Base-by-base conservation (phyloP, 1,140 invertebrate genomes). In the Hyphantria cunea region DNA sequence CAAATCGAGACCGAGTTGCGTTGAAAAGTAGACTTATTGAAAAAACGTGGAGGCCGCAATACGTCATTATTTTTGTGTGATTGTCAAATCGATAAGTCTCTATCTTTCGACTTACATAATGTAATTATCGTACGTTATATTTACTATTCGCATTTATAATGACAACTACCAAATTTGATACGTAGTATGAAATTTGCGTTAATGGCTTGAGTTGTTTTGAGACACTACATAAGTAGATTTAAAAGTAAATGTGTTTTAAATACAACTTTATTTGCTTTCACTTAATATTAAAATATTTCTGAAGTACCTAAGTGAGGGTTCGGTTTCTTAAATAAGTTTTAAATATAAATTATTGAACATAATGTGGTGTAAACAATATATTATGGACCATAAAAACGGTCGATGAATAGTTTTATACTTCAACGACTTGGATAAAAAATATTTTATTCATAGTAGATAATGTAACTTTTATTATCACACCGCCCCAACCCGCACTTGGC, bases 1-100 rank as follows among this genome's bases (percentile, higher is more conserved):
- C 82, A 84, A 89, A 85, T 82, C 74, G 60, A 74, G 64, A 70
- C 53, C 50, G 68, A 66, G 70, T 45, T 55, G 78, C 41, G 55
- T 68, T 64, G 52, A 64, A 67, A 68, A 72, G 52, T 66, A 63
- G 55, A 34, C 41, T 58, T 41, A 44, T 58, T 58, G 55, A 58
- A 58, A 58, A 37, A 58, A 53, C 42, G 12, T 52, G 53, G 62
- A 67, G 67, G 71, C 64, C 68, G 44, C 3, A n/a, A 33, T 64
- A 65, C 61, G 70, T 71, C 49, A 61, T 37, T 7, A 15, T 49
- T 59, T 41, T 48, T 14, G 50, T 65, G 31, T n/a, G 45, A 59
- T 6, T 39, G 17, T 39, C 31, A 13, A 31, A 32, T 49, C 25
- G 49, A 59, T 37, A 59, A 45, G 33, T 31, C 14, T 14, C 8